Evolutionary conservation across 2,888 invertebrate species (phyloP).

Genomic region (Chrysotoxum bicinctum): DNA sequence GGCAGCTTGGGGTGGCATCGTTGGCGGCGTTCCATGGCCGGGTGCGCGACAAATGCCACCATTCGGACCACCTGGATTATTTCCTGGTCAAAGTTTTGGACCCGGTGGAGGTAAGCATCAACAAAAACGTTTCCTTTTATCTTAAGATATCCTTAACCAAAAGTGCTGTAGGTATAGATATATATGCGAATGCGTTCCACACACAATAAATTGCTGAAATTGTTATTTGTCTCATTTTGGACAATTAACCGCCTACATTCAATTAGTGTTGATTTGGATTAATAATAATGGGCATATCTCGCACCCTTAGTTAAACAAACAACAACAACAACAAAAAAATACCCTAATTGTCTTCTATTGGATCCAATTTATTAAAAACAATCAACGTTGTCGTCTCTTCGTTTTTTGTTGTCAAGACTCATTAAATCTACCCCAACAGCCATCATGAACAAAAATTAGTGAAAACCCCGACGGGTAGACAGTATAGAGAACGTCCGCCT

Average conservation of each 20-base stretch:
- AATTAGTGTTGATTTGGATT: slow-evolving; percentile 28
- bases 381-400: slow-evolving; percentile 45
- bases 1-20: slow-evolving; percentile 85
- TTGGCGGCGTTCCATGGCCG: slow-evolving; percentile 84
- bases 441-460: slow-evolving; percentile 20
- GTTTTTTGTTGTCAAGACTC: slow-evolving; percentile 26
- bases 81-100: slow-evolving; percentile 85
- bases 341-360: slow-evolving; percentile 38
- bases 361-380: slow-evolving; percentile 71
- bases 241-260: slow-evolving; percentile 68
- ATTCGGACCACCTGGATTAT: slow-evolving; percentile 85
- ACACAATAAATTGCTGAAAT: neutral
- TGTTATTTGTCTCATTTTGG: slow-evolving; percentile 49
- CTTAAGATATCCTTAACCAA: neutral
- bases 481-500: neutral
- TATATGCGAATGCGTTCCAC: neutral
- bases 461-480: slow-evolving; percentile 47
- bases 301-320: slow-evolving; percentile 9
- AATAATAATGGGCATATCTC: neutral
- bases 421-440: slow-evolving; percentile 24
- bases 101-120: slow-evolving; percentile 82
- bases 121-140: neutral
- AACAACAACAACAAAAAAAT: neutral
- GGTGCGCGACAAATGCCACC: slow-evolving; percentile 85
- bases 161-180: neutral